These are phyloP conservation scores for Bombus waltoni DNA, from an alignment of 1,140 invertebrate species.

Conservation along the genomic window DNA sequence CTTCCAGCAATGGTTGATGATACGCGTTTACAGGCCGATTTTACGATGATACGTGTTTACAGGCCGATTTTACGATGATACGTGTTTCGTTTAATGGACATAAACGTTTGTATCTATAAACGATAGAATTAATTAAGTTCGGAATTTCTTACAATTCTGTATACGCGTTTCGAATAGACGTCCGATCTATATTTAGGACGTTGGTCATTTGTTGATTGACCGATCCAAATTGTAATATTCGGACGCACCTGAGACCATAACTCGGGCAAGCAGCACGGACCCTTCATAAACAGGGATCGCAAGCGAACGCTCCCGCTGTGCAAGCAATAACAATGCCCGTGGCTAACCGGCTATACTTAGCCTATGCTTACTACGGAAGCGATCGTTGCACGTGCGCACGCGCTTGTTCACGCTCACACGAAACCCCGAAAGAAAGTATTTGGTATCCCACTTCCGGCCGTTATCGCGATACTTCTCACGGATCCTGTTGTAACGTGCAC, in stretches of 20 bases:
- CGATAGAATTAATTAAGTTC: not conserved
- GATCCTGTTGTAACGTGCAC: slow-evolving; percentile 37
- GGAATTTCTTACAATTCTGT: not conserved
- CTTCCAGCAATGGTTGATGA: not conserved
- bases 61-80: too few relatives aligned
- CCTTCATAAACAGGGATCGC: slow-evolving; percentile 77
- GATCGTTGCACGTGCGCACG: slow-evolving; percentile 67
- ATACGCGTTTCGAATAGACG: not conserved
- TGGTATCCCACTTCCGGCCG: slow-evolving; percentile 59
- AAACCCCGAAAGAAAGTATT: slow-evolving; percentile 58
- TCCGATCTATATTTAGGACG: slow-evolving; percentile 26
- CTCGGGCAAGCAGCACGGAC: slow-evolving; percentile 65
- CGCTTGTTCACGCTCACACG: slow-evolving; percentile 53
- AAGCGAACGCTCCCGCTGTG: slow-evolving; percentile 68
- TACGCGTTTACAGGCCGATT: not conserved
- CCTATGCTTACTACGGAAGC: slow-evolving; percentile 61
- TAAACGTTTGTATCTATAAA: not conserved
- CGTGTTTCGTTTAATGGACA: not conserved
- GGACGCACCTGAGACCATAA: slow-evolving; percentile 77
- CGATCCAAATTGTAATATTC: slow-evolving; percentile 70
- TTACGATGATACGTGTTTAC: too few relatives aligned
- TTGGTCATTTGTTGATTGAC: slow-evolving; percentile 64
- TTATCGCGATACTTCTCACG: slow-evolving; percentile 56
- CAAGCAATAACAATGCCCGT: slow-evolving; percentile 79
- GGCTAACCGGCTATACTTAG: slow-evolving; percentile 76